phyloP scores from a whole-genome alignment of 2,888 invertebrate species.

The Heliconius ethilla region DNA sequence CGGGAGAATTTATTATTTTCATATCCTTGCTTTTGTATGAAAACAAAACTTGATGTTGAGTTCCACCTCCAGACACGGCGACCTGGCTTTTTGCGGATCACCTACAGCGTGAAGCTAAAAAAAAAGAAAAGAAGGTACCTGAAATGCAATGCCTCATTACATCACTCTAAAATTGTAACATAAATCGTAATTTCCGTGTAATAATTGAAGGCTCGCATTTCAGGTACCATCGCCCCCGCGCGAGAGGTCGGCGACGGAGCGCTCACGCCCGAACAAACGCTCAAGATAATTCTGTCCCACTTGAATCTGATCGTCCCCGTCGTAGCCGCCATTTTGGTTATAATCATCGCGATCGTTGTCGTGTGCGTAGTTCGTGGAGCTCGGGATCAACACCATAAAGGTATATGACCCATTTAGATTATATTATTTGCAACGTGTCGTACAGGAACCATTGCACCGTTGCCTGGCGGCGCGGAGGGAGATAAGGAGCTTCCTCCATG shows the following conservation, averaged over 20 bases:
- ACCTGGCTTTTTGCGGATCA: too few species aligned
- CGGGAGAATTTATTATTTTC: too few species aligned
- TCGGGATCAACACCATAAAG: constrained; percentile 90
- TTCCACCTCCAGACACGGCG: too few species aligned
- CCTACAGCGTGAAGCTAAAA: too few species aligned
- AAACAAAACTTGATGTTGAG: too few species aligned
- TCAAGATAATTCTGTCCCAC: constrained; percentile 93
- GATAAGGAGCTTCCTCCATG: constrained; percentile 84
- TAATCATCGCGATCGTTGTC: constrained; percentile 95
- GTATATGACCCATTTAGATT: constrained; percentile 73
- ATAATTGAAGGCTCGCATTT: constrained; percentile 82
- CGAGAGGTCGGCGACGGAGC: constrained; percentile 88
- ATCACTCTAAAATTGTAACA: background rate
- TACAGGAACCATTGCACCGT: constrained; percentile 90
- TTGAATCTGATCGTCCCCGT: constrained; percentile 96
- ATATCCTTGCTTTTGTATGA: too few species aligned
- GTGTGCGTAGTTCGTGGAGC: constrained; percentile 95
- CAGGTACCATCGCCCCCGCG: constrained; percentile 95
- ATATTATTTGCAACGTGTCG: background rate
- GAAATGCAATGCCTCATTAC: constrained; percentile 74
- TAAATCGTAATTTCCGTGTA: constrained; percentile 33
- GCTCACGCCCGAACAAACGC: constrained; percentile 89
- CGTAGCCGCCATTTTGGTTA: constrained; percentile 94
- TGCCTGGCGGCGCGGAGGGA: constrained; percentile 83
- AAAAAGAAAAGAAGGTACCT: constrained; percentile 58